phyloP scores from a whole-genome alignment of 1,140 invertebrate genomes.

The Drosophila sp. region DNA sequence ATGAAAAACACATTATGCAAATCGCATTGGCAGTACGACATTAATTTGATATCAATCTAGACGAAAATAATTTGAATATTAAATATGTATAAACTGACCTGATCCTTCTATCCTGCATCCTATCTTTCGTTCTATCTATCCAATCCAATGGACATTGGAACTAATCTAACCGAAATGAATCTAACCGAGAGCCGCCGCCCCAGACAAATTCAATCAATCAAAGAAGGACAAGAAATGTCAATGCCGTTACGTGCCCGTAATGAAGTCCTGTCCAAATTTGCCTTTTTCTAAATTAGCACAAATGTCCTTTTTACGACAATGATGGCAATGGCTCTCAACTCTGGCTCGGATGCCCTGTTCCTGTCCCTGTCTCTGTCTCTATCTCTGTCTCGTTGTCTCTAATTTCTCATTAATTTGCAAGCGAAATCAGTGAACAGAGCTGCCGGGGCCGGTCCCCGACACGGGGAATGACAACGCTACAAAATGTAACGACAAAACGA shows the following conservation, averaged over 20 bases:
- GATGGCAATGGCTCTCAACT: constrained; percentile 36
- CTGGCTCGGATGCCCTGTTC: constrained; percentile 1
- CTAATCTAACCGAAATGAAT: constrained; percentile 8
- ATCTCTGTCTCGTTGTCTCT: constrained; percentile 67
- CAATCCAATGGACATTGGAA: not conserved
- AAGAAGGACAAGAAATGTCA: constrained; percentile 68
- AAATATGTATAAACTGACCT: constrained; percentile 43
- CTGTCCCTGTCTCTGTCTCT: constrained; percentile 27
- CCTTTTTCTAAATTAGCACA: constrained; percentile 82
- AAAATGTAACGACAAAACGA: constrained; percentile 69
- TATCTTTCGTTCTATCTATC: too few relatives aligned
- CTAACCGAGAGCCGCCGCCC: constrained; percentile 8
- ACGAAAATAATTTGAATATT: constrained; percentile 64
- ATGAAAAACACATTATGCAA: constrained; percentile 76
- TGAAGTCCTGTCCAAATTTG: constrained; percentile 81
- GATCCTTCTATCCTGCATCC: not conserved
- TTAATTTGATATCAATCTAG: constrained; percentile 74
- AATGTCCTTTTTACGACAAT: constrained; percentile 80
- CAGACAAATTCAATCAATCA: constrained; percentile 80
- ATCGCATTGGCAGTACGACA: constrained; percentile 52
- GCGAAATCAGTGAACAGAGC: constrained; percentile 78
- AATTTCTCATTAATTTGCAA: constrained; percentile 83
- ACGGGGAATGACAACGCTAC: constrained; percentile 60
- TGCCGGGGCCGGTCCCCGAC: not conserved
- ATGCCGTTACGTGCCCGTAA: constrained; percentile 75